phyloP scores from a whole-genome alignment of 2,888 invertebrate species.

The Lordiphosa andalusiaca region DNA sequence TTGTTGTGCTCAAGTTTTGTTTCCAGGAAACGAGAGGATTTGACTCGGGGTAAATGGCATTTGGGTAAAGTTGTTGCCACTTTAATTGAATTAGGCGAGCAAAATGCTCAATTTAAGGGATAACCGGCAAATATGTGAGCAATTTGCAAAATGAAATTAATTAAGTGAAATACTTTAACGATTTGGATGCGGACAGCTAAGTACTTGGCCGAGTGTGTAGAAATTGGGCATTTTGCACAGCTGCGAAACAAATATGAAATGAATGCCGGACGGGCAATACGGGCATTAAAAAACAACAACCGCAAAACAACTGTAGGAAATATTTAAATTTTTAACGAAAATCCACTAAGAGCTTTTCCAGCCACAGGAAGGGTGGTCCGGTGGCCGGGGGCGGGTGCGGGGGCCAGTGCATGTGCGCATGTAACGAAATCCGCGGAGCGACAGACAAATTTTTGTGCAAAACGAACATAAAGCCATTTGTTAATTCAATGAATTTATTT shows the following conservation, averaged over 20 bases:
- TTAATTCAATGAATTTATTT: conserved; percentile 64
- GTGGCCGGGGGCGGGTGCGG: no score
- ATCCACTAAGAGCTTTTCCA: conserved; percentile 56
- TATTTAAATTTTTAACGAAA: conserved; percentile 61
- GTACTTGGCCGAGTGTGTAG: no score
- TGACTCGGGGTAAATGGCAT: conserved; percentile 11
- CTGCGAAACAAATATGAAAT: neutral
- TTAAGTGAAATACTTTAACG: no score
- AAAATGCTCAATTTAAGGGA: conserved; percentile 1
- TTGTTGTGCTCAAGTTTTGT: conserved; percentile 7
- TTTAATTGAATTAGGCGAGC: neutral
- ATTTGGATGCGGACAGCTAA: no score
- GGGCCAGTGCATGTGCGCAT: conserved; percentile 1
- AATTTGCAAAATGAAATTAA: no score
- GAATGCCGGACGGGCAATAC: conserved; percentile 2
- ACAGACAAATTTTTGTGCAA: conserved; percentile 27
- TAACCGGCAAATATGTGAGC: neutral
- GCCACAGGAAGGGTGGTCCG: conserved; percentile 4
- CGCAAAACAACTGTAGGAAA: conserved; percentile 46
- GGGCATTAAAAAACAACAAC: conserved; percentile 32
- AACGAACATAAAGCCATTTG: conserved; percentile 66
- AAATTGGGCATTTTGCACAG: no score
- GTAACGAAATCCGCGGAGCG: conserved; percentile 38
- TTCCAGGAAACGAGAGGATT: conserved; percentile 4
- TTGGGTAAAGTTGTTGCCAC: conserved; percentile 8